phyloP scores from a whole-genome alignment of 1,140 invertebrate genomes.

The Ceratosolen solmsi region DNA sequence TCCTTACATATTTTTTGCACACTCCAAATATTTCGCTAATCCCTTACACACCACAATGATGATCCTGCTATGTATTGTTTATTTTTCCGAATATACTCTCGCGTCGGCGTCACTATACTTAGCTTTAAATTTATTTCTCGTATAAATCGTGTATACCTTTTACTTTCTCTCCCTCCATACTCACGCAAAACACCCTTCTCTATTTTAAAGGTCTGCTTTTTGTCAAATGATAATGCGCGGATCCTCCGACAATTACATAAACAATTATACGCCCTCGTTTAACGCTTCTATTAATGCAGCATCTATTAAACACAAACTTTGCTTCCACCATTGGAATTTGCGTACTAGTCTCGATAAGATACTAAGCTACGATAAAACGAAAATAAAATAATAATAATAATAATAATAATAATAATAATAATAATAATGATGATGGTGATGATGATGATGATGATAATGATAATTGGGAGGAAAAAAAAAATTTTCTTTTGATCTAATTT shows the following conservation, averaged over 20 bases:
- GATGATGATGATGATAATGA: too few relatives aligned
- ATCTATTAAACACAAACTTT: neutral
- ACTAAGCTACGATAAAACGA: neutral
- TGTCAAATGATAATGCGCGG: constrained; percentile 9
- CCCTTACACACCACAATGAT: constrained; percentile 14
- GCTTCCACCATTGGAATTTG: constrained; percentile 8
- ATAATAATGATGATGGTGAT: too few relatives aligned
- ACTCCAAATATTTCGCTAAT: neutral
- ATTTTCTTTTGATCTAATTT: constrained; percentile 39
- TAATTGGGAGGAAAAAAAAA: too few relatives aligned
- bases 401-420: too few relatives aligned
- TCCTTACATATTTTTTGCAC: constrained; percentile 31
- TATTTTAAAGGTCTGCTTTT: constrained; percentile 20
- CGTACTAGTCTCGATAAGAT: constrained; percentile 14
- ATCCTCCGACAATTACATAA: neutral
- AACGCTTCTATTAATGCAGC: too few relatives aligned
- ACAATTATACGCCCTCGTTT: neutral
- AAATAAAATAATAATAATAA: too few relatives aligned
- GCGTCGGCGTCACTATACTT: constrained; percentile 15
- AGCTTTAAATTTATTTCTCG: constrained; percentile 36
- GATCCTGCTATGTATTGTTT: constrained; percentile 10
- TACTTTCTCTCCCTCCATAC: constrained; percentile 18
- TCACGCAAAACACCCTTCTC: constrained; percentile 33
- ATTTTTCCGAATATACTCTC: constrained; percentile 37
- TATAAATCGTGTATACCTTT: constrained; percentile 33